Evolutionary conservation across 2,113 vertebrate genomes (phyloP).

Genomic region (Lates calcarifer): DNA sequence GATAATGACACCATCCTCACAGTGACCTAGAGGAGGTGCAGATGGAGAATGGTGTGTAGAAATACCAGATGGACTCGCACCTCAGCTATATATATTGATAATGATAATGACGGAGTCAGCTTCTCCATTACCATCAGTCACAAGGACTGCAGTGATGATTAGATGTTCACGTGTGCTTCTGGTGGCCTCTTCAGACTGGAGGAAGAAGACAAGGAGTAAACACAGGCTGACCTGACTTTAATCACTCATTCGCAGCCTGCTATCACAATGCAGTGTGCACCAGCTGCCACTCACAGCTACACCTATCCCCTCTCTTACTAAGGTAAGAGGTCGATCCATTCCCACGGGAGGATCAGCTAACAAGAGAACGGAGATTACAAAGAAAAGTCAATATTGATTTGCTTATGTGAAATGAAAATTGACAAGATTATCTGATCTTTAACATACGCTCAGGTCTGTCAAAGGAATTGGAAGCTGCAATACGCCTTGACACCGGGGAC

Average conservation of each 20-base stretch:
- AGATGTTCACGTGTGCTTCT: constrained; percentile 14
- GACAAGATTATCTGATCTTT: neutral
- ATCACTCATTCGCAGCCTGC: constrained; percentile 8
- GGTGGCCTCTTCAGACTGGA: constrained; percentile 16
- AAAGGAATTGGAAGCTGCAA: constrained; percentile 1
- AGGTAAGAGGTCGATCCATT: constrained; percentile 3
- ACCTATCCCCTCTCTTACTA: neutral
- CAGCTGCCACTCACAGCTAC: neutral
- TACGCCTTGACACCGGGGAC: neutral
- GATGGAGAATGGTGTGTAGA: constrained; percentile 6
- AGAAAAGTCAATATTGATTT: constrained; percentile 1
- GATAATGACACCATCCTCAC: neutral
- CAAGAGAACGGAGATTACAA: constrained; percentile 7
- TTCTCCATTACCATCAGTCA: constrained; percentile 54
- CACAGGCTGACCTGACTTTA: constrained; percentile 4
- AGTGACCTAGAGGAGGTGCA: neutral
- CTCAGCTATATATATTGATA: constrained; percentile 27
- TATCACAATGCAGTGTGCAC: neutral
- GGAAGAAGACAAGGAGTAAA: neutral
- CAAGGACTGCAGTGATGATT: constrained; percentile 19
- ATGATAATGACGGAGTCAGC: constrained; percentile 22
- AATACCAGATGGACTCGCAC: constrained; percentile 11
- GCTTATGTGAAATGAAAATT: constrained; percentile 16
- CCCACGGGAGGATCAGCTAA: constrained; percentile 10
- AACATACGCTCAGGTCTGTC: neutral